Evolutionary conservation across 1,140 invertebrate species (phyloP), one percentile per base, ranked within the genome.

Genomic region (Drosophila repleta): DNA sequence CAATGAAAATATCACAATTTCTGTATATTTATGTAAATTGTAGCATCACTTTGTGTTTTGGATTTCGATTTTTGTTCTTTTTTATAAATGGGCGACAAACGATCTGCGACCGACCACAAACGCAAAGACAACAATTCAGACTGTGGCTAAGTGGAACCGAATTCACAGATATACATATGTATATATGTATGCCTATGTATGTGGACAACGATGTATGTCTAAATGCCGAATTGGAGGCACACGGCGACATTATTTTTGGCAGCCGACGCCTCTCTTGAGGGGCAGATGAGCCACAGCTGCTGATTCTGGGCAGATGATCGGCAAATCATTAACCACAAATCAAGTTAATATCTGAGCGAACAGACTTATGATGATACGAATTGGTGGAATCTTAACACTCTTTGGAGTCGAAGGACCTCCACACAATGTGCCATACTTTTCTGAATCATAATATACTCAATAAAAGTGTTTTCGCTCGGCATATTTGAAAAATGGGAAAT

Each of bases 211-310:
- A 58, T 35, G 32, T 21, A 17, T 21, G n/a, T 49, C 55, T 46
- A 51, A 46, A 57, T 56, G 45, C 39, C 63, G 68, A 58, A 29
- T 26, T 52, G 46, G 29, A 56, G 45, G 35, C 67, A 41, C 49
- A 60, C 56, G 43, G 68, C 72, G 83, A 87, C 83, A 88, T 78
- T 85, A 82, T 78, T 87, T 85, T 85, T 85, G 81, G 81, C 81
- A 85, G 57, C 82, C 81, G 82, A 76, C 74, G 65, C 78, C 53
- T 46, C 53, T 45, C 21, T 57, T 21, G 26, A 7, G 32, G 8
- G 32, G 32, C 32, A 13, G 32, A 35, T 35, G 32, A 35, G 7
- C 26, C 13, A 7, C 21, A 63, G 37, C 24, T 17, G 55, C 43
- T 29, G 18, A 15, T 24, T 26, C 32, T 41, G 18, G 15, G 26